phyloP scores from a whole-genome alignment of 1,140 invertebrate species.

The Glomeris maerens region DNA sequence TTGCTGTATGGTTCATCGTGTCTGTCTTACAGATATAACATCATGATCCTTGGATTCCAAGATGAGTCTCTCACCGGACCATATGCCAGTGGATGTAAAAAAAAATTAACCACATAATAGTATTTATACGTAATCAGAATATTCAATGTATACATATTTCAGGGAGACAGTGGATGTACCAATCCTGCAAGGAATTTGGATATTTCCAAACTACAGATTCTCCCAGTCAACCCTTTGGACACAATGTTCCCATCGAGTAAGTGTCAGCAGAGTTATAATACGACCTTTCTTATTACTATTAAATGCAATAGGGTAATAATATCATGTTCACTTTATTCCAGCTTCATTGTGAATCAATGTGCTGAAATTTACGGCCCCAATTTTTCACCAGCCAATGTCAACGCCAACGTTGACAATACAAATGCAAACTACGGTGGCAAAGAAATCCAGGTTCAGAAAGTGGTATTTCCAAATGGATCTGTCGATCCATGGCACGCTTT shows the following conservation, averaged over 20 bases:
- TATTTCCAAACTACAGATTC: slow-evolving; percentile 79
- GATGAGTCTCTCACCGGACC: slow-evolving; percentile 5
- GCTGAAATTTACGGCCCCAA: slow-evolving; percentile 31
- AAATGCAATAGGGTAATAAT: too few relatives aligned
- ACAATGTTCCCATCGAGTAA: slow-evolving; percentile 55
- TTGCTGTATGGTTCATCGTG: slow-evolving; percentile 30
- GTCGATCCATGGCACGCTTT: slow-evolving; percentile 38
- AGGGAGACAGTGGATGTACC: slow-evolving; percentile 74
- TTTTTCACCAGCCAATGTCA: slow-evolving; percentile 25
- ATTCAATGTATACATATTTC: background rate
- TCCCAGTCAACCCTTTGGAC: slow-evolving; percentile 55
- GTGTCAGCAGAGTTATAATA: too few relatives aligned
- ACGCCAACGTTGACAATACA: slow-evolving; percentile 25
- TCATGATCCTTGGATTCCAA: slow-evolving; percentile 22
- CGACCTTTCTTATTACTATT: too few relatives aligned
- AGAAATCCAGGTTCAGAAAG: slow-evolving; percentile 26
- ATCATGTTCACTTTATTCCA: slow-evolving; percentile 1
- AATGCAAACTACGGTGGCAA: slow-evolving; percentile 33
- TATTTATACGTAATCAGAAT: slow-evolving; percentile 1
- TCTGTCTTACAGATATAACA: slow-evolving; percentile 31
- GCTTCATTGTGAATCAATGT: slow-evolving; percentile 31
- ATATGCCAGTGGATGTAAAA: background rate
- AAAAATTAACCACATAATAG: too few relatives aligned
- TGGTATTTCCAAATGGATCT: slow-evolving; percentile 34
- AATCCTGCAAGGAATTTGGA: slow-evolving; percentile 89